Evolutionary conservation across 2,797 vertebrate species (phyloP).

Genomic region (Oceanodroma leucorhoa): DNA sequence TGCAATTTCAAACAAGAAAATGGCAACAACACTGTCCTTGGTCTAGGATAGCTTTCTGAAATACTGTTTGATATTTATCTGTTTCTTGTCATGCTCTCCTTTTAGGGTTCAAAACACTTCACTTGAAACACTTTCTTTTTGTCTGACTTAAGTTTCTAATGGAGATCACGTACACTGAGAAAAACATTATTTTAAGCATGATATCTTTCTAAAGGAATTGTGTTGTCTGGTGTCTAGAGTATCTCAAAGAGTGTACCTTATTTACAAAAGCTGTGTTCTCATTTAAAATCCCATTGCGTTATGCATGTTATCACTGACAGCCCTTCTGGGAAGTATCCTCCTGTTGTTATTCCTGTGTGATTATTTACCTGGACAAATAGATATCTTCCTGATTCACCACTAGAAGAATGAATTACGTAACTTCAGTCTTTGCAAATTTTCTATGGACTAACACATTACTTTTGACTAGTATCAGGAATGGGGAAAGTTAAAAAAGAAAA

Average conservation of each 20-base stretch:
- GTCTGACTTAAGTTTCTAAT: not conserved
- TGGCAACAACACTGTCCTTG: not conserved
- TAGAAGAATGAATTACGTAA: constrained; percentile 57
- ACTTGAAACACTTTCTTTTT: constrained; percentile 9
- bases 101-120: not conserved
- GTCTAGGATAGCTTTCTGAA: not conserved
- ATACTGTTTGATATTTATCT: not conserved
- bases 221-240: constrained; percentile 29
- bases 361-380: constrained; percentile 14
- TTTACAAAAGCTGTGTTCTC: constrained; percentile 60
- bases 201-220: constrained; percentile 48
- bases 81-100: not conserved
- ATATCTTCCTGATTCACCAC: constrained; percentile 27
- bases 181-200: not conserved
- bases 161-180: not conserved
- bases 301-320: constrained; percentile 49
- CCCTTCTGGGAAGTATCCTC: constrained; percentile 36
- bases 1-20: not conserved
- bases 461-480: not conserved
- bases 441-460: not conserved
- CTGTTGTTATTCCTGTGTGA: constrained; percentile 44
- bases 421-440: constrained; percentile 26
- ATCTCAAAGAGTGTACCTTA: constrained; percentile 42
- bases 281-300: constrained; percentile 61
- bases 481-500: not conserved